These are phyloP conservation scores for Gobionotothen gibberifrons DNA, from an alignment of 2,797 vertebrate species.

Conservation along the genomic window DNA sequence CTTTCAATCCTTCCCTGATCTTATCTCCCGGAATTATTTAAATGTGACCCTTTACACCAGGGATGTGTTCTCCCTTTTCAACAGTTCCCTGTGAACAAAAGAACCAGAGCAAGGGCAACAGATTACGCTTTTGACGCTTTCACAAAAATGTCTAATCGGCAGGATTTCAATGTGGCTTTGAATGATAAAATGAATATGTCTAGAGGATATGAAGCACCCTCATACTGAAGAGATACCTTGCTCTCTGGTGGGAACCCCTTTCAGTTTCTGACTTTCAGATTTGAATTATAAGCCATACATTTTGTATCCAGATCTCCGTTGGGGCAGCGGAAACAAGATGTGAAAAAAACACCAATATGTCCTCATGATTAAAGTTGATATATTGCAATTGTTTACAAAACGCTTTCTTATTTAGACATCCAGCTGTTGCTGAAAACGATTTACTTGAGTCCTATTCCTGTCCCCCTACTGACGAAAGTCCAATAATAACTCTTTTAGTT, in stretches of 20 bases:
- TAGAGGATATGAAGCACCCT: conserved; percentile 41
- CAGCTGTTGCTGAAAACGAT: no score
- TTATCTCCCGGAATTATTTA: conserved; percentile 61
- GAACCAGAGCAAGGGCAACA: conserved; percentile 33
- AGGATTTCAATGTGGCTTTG: conserved; percentile 35
- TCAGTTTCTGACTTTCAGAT: conserved; percentile 16
- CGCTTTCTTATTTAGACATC: neutral
- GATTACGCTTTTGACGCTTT: conserved; percentile 35
- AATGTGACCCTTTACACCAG: conserved; percentile 44
- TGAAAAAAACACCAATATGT: no score
- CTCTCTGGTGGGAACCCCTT: conserved; percentile 1
- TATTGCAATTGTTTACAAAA: no score
- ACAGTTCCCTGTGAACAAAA: conserved; percentile 21
- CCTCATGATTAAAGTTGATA: neutral
- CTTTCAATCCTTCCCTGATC: conserved; percentile 43
- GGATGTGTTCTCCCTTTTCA: conserved; percentile 42
- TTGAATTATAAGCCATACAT: conserved; percentile 21
- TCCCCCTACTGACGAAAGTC: neutral
- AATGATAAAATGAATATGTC: conserved; percentile 39
- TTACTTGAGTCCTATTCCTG: neutral
- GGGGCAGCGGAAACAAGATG: no score
- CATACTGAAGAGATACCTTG: conserved; percentile 15
- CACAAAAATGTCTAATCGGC: conserved; percentile 52
- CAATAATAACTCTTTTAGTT: neutral
- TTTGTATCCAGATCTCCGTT: no score